Evolutionary conservation across 2,113 vertebrate genomes (phyloP), one percentile per base, ranked within the genome.

Genomic region (Nyctibius bracteatus): DNA sequence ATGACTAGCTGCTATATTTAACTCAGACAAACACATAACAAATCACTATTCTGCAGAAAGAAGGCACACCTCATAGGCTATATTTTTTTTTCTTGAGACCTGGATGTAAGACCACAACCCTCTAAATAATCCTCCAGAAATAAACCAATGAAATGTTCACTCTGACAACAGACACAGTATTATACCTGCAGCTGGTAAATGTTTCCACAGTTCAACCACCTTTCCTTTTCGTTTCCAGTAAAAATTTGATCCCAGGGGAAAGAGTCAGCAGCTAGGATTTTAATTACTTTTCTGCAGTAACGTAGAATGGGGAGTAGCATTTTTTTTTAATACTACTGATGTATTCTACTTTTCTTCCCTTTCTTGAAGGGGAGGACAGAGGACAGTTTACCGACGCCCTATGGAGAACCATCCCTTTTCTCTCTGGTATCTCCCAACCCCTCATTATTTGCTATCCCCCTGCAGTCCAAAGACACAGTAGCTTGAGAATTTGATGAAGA

Each of bases 71-170:
- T 98, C 98, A 92, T 85, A 97, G 94, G 25, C 83, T 97, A 16
- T 57, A 63, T 95, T 96, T 96, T 92, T 97, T 96, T 95, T 97
- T 92, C 90, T 94, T 96, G 95, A 97, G 96, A 96, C 94, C 97
- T 98, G 97, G 92, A 97, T 67, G 77, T 97, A 97, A 98, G 98
- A 98, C 98, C 98, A 98, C 98, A 98, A 96, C 96, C 98, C 98
- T 98, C 98, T 98, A 98, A 98, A 98, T 98, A 98, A 98, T 98
- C 98, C 98, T 98, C 96, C 97, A 98, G 98, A 98, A 98, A 98
- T 98, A 98, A 98, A 98, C 98, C 97, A 98, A 98, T 97, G 98
- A 98, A 98, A 98, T 93, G 88, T 96, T 98, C 97, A 90, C 97
- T 97, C 96, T 98, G 96, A 98, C 98, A 98, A 98, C 98, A 98